phyloP scores from a whole-genome alignment of 2,113 vertebrate species.

The Sula dactylatra region DNA sequence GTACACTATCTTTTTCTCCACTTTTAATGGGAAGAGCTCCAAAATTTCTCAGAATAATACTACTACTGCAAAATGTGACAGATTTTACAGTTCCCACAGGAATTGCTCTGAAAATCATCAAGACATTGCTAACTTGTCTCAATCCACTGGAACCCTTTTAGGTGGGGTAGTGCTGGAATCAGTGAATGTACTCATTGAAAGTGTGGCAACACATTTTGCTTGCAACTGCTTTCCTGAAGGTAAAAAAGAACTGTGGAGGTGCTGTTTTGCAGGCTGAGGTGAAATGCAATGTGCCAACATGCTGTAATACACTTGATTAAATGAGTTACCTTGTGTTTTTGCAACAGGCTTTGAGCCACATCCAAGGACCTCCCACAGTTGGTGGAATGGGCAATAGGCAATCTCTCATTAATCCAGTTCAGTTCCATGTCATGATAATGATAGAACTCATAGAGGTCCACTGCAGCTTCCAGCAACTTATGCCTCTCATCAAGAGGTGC shows the following conservation, averaged over 20 bases:
- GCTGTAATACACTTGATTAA: neutral
- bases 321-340: slow-evolving; percentile 82
- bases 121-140: neutral
- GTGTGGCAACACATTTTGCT: neutral
- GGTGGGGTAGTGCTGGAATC: neutral
- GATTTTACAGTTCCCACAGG: neutral
- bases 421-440: slow-evolving; percentile 81
- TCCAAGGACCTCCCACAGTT: slow-evolving; percentile 72
- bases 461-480: slow-evolving; percentile 77
- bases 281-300: neutral
- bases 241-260: neutral
- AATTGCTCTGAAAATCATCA: neutral
- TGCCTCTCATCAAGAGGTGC: slow-evolving; percentile 72
- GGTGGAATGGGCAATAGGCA: slow-evolving; percentile 64
- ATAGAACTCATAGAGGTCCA: slow-evolving; percentile 80
- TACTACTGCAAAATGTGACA: neutral
- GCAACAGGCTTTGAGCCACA: slow-evolving; percentile 73
- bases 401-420: slow-evolving; percentile 82
- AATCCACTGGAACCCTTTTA: neutral
- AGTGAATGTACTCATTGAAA: neutral
- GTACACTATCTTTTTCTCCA: neutral
- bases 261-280: neutral
- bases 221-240: neutral
- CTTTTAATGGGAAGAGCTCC: neutral
- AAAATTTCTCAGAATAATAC: neutral